These are phyloP conservation scores for Bombus soroeensis DNA, from an alignment of 1,140 invertebrate species.

Conservation along the genomic window DNA sequence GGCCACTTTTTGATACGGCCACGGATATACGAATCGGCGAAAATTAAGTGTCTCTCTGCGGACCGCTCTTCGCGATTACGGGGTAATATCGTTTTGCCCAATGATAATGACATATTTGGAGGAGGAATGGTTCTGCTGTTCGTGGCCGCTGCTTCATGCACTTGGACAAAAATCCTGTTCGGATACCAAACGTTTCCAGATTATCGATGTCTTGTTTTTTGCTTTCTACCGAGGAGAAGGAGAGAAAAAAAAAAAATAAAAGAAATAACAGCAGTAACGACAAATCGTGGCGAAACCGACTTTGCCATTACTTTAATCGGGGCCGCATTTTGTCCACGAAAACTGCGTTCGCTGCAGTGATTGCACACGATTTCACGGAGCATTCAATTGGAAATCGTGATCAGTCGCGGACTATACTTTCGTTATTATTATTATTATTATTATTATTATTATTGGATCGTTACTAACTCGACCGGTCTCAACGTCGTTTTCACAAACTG, in stretches of 20 bases:
- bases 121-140: background rate
- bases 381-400: slow-evolving; percentile 38
- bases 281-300: slow-evolving; percentile 17
- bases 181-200: background rate
- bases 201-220: background rate
- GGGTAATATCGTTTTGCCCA: slow-evolving; percentile 50
- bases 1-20: slow-evolving; percentile 17
- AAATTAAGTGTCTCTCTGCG: slow-evolving; percentile 39
- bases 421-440: background rate
- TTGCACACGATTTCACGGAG: slow-evolving; percentile 16
- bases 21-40: slow-evolving; percentile 35
- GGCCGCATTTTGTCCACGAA: background rate
- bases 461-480: background rate
- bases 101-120: slow-evolving; percentile 41
- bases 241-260: no score
- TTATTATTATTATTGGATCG: slow-evolving; percentile 10
- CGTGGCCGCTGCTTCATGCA: slow-evolving; percentile 6
- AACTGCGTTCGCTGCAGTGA: background rate
- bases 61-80: slow-evolving; percentile 41
- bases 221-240: no score
- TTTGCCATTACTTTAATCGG: slow-evolving; percentile 24
- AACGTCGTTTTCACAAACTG: background rate
- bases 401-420: background rate
- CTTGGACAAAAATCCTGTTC: slow-evolving; percentile 7
- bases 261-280: background rate